Percentiles rank a stretch among this genome's conserved stretches.
Evolutionary conservation across 2,797 vertebrate genomes (phyloP).

Genomic region (Coreius guichenoti): DNA sequence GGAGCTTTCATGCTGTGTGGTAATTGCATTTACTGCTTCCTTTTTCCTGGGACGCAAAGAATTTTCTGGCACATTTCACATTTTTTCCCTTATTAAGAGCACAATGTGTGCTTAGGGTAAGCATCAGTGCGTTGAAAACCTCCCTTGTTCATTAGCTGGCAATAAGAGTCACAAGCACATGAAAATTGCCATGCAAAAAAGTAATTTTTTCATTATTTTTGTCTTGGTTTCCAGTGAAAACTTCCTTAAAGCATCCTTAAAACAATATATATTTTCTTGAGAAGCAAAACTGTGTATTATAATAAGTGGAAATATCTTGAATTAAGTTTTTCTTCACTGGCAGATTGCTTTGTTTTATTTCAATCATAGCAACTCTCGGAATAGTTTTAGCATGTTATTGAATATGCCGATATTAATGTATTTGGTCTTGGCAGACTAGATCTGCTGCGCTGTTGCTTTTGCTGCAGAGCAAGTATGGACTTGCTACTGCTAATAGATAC

Average conservation of each 20-base stretch:
- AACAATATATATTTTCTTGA: neutral
- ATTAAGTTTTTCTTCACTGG: neutral
- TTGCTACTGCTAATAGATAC: too few relatives aligned
- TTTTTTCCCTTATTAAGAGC: constrained; percentile 17
- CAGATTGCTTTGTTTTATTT: neutral
- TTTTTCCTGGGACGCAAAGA: neutral
- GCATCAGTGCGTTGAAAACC: constrained; percentile 3
- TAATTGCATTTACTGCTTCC: constrained; percentile 45
- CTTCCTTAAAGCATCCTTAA: neutral
- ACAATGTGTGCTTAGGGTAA: neutral
- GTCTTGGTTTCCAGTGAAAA: neutral
- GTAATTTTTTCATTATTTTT: neutral
- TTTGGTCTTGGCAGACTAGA: too few relatives aligned
- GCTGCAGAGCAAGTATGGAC: too few relatives aligned
- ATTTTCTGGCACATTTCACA: constrained; percentile 20
- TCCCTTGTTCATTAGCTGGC: constrained; percentile 26
- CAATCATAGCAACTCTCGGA: too few relatives aligned
- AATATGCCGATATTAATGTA: too few relatives aligned
- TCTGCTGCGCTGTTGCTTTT: too few relatives aligned
- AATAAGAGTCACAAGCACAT: neutral
- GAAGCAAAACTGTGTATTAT: neutral
- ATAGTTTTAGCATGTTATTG: too few relatives aligned
- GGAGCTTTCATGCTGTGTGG: constrained; percentile 29
- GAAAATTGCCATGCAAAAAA: neutral
- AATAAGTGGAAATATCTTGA: neutral